Base-by-base conservation (phyloP, 1,140 invertebrate genomes). In the Sycophila sp. region DNA sequence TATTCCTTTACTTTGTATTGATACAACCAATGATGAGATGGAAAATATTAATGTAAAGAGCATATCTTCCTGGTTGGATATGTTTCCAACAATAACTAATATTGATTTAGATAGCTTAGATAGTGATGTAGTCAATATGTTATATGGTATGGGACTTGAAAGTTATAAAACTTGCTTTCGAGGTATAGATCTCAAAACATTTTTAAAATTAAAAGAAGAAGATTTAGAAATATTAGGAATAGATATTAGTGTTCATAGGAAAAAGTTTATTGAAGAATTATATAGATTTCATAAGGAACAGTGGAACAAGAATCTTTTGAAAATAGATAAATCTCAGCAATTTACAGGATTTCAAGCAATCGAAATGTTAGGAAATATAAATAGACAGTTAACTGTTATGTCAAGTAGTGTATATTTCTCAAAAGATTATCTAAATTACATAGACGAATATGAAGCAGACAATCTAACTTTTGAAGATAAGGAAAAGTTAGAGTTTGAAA, bases 91-190 rank as follows among this genome's bases (percentile, higher is more conserved):
- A 28, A 47, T 81, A 17, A 60, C 13, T 51, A 26, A 40, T 22
- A 67, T 45, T 7, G 45, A 76, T 24, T 19, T 76, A 8, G n/a
- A 81, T 4, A 56, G 36, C 62, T 17, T 85, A 17, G 59, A 82
- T 67, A 40, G 59, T 28, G 80, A 86, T 53, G 40, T 86, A 40
- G 63, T 53, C 3, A 67, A 55, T 40, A 80, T 90, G 1, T 78
- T 90, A 2, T 83, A 85, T 73, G 89, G 87, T 17, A 89, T 90
- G 88, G 83, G 84, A 51, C 86, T 89, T 66, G 88, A 88, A 51
- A 78, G 72, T 60, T 83, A 89, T 53, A 76, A 66, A 11, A 42
- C 73, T 17, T 47, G 80, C 15, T 88, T 89, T 71, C 74, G 77
- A 69, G 85, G 84, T 19, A 86, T 89, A 72, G 79, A 83, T 74